Percentiles rank a stretch among this genome's conserved stretches.
These are phyloP conservation scores for Neotoxoptera formosana DNA, from an alignment of 1,140 invertebrate species.

Conservation along the genomic window DNA sequence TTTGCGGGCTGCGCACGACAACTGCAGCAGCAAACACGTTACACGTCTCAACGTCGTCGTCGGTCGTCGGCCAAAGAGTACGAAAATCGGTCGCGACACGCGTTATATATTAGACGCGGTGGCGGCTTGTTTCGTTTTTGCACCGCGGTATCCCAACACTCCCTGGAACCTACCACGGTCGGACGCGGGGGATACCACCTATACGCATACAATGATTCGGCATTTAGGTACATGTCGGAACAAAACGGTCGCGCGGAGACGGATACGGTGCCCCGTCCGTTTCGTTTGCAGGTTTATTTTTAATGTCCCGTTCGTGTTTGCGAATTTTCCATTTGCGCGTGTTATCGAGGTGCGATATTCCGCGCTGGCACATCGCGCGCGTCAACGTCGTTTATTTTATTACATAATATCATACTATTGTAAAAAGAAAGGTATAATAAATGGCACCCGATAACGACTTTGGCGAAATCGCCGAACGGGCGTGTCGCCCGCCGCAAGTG, in stretches of 20 bases:
- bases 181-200: neutral
- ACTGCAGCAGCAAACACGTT: too few relatives aligned
- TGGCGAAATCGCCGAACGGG: neutral
- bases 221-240: neutral
- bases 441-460: neutral
- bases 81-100: neutral
- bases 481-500: neutral
- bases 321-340: neutral
- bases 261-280: neutral
- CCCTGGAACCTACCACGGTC: neutral
- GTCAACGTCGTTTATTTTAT: neutral
- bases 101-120: neutral
- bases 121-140: neutral
- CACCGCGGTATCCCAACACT: neutral
- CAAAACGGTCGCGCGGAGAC: neutral
- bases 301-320: slow-evolving; percentile 4
- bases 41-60: neutral
- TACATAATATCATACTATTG: neutral
- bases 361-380: neutral
- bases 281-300: neutral
- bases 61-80: neutral
- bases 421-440: neutral
- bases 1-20: neutral
- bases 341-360: neutral
- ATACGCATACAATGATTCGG: neutral